phyloP scores from a whole-genome alignment of 2,113 vertebrate genomes.

The Chionomys nivalis region DNA sequence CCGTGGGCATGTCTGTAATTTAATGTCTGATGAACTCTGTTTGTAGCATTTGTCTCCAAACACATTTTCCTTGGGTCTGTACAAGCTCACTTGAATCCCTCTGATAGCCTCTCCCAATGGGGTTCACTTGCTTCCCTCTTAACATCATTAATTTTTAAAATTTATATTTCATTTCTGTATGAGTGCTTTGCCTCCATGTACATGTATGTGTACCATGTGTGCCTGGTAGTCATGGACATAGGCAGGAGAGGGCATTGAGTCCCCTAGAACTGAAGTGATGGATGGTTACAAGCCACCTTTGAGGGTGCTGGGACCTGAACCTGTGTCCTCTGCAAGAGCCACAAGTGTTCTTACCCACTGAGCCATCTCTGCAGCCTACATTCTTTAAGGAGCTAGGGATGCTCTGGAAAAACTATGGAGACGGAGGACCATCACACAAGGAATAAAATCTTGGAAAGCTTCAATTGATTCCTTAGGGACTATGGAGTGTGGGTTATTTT shows the following conservation, averaged over 20 bases:
- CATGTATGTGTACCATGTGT: background rate
- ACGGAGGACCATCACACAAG: background rate
- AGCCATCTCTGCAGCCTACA: background rate
- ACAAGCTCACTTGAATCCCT: background rate
- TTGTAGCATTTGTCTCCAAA: constrained; percentile 42
- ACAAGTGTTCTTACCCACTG: background rate
- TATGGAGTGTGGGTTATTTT: background rate
- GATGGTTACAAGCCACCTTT: background rate
- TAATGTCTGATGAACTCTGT: constrained; percentile 63
- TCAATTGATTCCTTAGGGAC: constrained; percentile 39
- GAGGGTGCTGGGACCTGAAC: background rate
- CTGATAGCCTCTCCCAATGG: background rate
- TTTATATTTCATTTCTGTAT: background rate
- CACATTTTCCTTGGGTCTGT: constrained; percentile 38
- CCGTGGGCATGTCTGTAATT: constrained; percentile 58
- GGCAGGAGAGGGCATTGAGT: background rate
- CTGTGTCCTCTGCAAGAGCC: background rate
- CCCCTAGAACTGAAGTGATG: background rate
- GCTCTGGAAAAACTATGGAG: background rate
- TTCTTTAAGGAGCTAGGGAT: background rate
- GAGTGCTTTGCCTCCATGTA: background rate
- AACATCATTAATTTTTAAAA: too few species aligned
- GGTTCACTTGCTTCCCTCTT: constrained; percentile 53
- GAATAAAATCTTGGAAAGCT: constrained; percentile 23
- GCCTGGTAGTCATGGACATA: too few species aligned